Conservation (phyloP, 2,113 vertebrate genomes). For the Pachyramphus minor region DNA sequence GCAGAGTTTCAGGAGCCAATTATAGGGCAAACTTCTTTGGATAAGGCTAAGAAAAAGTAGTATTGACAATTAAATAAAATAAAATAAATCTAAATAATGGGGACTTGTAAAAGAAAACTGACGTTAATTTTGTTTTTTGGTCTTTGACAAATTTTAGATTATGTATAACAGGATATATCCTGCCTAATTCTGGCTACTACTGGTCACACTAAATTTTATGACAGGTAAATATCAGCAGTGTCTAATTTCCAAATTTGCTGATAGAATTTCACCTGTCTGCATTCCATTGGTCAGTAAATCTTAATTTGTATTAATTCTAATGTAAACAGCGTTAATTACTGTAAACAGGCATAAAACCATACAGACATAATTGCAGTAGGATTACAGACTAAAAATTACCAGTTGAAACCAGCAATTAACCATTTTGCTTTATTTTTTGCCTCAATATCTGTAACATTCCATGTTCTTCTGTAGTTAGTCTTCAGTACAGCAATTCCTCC, state of each 20-base stretch:
- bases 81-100: background rate
- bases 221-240: background rate
- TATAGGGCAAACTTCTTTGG: fast-evolving
- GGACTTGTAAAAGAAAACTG: background rate
- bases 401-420: background rate
- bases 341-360: background rate
- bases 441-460: background rate
- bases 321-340: background rate
- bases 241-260: background rate
- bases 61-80: background rate
- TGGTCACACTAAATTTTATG: background rate
- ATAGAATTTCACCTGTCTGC: background rate
- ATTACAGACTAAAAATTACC: background rate
- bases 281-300: background rate
- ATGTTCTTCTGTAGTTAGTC: background rate
- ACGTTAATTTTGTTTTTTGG: background rate
- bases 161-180: background rate
- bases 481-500: background rate
- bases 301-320: background rate
- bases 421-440: background rate
- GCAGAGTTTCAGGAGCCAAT: background rate
- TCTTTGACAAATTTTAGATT: background rate
- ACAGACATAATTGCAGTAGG: background rate
- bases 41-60: background rate
- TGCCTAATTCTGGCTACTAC: background rate